These are phyloP conservation scores for Dicaeum eximium DNA, from an alignment of 2,113 vertebrate species.

Conservation along the genomic window DNA sequence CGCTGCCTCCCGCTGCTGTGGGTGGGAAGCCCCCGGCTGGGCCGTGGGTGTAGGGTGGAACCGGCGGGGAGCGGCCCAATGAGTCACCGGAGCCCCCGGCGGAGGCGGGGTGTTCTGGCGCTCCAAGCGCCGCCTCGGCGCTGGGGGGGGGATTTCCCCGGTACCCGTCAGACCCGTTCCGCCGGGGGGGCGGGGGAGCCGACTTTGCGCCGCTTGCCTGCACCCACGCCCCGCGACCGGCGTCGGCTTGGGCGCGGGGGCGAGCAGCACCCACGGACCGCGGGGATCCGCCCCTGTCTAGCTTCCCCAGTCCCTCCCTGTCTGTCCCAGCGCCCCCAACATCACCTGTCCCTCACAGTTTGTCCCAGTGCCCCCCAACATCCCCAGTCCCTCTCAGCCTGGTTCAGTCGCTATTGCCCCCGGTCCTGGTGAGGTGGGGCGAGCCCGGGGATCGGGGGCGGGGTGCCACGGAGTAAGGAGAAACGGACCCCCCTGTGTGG, in stretches of 20 bases:
- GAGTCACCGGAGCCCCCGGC: background rate
- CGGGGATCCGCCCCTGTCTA: background rate
- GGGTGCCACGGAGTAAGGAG: background rate
- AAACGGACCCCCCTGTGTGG: too few species aligned
- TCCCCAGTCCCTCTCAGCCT: too few species aligned
- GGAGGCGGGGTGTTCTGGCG: background rate
- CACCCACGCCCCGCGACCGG: background rate
- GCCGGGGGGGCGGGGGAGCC: background rate
- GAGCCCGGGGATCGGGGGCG: background rate
- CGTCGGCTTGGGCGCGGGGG: background rate
- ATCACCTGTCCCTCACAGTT: background rate
- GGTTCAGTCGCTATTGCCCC: background rate
- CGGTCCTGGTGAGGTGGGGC: background rate
- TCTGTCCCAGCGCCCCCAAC: background rate
- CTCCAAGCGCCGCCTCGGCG: background rate
- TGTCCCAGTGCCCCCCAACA: background rate
- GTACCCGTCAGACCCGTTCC: background rate
- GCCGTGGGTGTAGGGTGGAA: background rate
- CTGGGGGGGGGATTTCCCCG: too few species aligned
- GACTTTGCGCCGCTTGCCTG: background rate
- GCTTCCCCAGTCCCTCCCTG: background rate
- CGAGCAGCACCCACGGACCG: background rate
- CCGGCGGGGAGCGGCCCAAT: background rate
- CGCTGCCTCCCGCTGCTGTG: background rate
- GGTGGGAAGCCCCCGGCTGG: background rate